These are phyloP conservation scores for Muscicapa adusta DNA, from an alignment of 2,113 vertebrate genomes.

Conservation along the genomic window DNA sequence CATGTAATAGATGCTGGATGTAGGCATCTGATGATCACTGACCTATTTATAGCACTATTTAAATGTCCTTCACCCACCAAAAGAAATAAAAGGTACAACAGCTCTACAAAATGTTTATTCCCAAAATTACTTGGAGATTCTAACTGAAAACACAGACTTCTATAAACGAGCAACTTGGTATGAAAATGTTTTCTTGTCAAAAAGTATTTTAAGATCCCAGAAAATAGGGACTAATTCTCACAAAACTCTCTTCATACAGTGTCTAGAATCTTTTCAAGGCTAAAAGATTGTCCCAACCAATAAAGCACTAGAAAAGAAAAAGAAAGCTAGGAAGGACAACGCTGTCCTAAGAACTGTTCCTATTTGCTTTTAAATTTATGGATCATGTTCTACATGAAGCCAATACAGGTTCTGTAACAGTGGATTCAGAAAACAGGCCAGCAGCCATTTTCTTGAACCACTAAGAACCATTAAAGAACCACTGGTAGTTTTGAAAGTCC, in stretches of 20 bases:
- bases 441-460: not conserved
- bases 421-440: not conserved
- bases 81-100: not conserved
- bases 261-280: not conserved
- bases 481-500: not conserved
- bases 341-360: not conserved
- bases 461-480: not conserved
- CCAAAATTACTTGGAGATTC: not conserved
- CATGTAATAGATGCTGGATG: not conserved
- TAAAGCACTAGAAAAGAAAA: not conserved
- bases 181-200: not conserved
- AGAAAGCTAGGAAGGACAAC: not conserved
- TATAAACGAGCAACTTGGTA: not conserved
- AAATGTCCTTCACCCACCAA: not conserved
- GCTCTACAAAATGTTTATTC: not conserved
- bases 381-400: not conserved
- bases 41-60: not conserved
- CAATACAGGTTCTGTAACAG: not conserved
- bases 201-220: not conserved
- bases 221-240: not conserved
- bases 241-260: not conserved
- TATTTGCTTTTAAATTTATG: not conserved
- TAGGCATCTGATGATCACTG: not conserved
- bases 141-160: not conserved
- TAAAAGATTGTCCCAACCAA: not conserved